Percentiles rank a stretch among this genome's conserved stretches.
Conservation (phyloP, 2,113 vertebrate genomes). For the Podocnemis expansa region DNA sequence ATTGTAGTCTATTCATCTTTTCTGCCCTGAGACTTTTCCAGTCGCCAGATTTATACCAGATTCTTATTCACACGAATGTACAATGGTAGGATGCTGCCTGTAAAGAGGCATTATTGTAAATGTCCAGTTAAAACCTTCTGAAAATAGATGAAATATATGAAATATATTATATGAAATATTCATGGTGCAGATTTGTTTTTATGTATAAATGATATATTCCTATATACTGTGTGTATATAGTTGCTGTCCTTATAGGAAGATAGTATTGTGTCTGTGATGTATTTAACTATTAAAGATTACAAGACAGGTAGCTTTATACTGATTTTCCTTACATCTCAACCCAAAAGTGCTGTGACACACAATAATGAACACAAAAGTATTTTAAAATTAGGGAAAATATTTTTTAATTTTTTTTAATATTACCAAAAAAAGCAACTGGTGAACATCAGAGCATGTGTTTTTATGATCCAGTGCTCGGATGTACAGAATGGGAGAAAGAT, state of each 20-base stretch:
- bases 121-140: too few species aligned
- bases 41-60: neutral
- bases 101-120: too few species aligned
- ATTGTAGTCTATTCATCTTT: neutral
- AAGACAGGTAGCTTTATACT: neutral
- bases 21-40: neutral
- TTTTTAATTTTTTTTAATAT: neutral
- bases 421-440: rapidly evolving
- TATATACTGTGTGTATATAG: neutral
- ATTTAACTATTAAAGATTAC: neutral
- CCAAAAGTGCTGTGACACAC: neutral
- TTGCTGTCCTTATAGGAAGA: neutral
- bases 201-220: neutral
- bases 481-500: neutral
- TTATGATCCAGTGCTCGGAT: neutral
- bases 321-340: neutral
- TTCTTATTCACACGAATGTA: neutral
- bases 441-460: neutral
- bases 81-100: neutral
- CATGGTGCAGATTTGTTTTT: neutral
- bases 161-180: neutral
- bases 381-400: neutral
- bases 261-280: neutral
- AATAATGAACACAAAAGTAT: neutral
- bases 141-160: too few species aligned